phyloP scores from a whole-genome alignment of 2,797 vertebrate species.

The Hirundo rustica region DNA sequence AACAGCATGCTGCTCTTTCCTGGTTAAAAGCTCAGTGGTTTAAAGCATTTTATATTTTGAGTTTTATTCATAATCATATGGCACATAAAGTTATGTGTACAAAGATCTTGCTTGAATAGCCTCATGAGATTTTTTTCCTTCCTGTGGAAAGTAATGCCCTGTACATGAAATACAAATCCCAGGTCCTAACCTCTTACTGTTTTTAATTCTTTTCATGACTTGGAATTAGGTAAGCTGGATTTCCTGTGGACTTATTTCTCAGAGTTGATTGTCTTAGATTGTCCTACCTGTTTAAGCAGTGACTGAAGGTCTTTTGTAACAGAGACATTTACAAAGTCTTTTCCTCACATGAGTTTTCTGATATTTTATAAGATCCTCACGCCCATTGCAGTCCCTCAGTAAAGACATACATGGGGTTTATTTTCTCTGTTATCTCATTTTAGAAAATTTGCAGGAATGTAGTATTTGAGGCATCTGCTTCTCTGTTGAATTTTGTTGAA shows the following conservation, averaged over 20 bases:
- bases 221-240: not conserved
- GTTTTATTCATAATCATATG: not conserved
- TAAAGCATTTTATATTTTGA: not conserved
- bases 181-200: not conserved
- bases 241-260: not conserved
- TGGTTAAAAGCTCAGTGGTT: not conserved
- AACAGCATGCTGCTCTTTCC: not conserved
- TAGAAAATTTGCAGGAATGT: not conserved
- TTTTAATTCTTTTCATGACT: slow-evolving; percentile 26
- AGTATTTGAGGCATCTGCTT: not conserved
- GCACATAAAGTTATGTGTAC: not conserved
- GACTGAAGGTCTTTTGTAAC: not conserved
- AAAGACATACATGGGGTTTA: not conserved
- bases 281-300: not conserved
- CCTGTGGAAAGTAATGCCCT: not conserved
- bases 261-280: not conserved
- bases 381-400: not conserved
- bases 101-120: not conserved
- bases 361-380: not conserved
- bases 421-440: not conserved
- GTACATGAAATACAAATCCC: not conserved
- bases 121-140: not conserved
- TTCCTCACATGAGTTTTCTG: not conserved
- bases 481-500: not conserved
- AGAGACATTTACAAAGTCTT: not conserved